These are phyloP conservation scores for Gallinago stenura DNA, from an alignment of 2,797 vertebrate species.

Conservation along the genomic window DNA sequence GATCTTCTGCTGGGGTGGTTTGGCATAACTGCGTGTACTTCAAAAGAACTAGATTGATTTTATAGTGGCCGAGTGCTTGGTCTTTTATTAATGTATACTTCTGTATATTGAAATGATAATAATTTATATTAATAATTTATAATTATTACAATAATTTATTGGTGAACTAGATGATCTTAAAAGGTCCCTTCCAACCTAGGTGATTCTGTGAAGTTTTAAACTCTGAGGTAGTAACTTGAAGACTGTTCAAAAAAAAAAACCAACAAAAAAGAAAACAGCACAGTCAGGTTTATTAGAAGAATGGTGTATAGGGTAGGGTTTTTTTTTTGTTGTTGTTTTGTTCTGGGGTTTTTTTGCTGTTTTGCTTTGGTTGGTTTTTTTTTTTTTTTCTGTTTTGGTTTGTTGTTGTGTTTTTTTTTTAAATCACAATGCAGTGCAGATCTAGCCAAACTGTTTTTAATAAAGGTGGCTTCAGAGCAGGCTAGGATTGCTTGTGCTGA, in stretches of 20 bases:
- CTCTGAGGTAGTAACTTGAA: background rate
- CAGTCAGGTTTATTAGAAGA: background rate
- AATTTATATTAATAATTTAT: too few relatives aligned
- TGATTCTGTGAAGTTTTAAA: background rate
- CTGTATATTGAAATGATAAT: background rate
- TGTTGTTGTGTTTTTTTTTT: background rate
- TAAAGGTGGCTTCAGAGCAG: background rate
- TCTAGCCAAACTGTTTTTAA: background rate
- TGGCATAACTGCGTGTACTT: background rate
- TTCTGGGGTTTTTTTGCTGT: background rate
- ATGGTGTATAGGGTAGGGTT: accelerated
- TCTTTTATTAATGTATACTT: background rate
- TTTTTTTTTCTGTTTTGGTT: too few relatives aligned
- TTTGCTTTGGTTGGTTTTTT: too few relatives aligned
- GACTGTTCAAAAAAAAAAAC: background rate
- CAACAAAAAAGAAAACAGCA: background rate
- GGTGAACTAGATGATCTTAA: background rate
- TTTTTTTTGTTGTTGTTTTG: too few relatives aligned
- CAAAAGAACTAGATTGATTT: background rate
- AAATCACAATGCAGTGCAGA: background rate
- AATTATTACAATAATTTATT: background rate
- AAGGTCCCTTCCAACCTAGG: too few relatives aligned
- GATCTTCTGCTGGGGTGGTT: background rate
- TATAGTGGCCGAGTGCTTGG: background rate
- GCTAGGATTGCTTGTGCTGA: background rate